Evolutionary conservation across 1,140 invertebrate species (phyloP), one percentile per base, ranked within the genome.

Genomic region (Riptortus pedestris): DNA sequence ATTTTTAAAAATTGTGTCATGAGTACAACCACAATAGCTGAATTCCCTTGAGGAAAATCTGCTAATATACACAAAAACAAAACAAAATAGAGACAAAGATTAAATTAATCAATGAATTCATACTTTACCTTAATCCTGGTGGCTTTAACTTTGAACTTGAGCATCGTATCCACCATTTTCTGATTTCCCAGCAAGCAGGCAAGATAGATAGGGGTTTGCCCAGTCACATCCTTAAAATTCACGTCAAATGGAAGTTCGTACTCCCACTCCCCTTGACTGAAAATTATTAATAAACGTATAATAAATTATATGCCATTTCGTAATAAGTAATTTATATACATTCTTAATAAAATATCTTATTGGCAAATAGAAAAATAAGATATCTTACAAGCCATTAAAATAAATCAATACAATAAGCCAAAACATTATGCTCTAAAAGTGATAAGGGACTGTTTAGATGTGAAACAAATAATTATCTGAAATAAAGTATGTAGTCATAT

Each of bases 181-280:
- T 82, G 78, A 73, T 94, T 93, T 1, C 91, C 91, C 43, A 92
- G 77, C 48, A 87, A 83, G 72, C 89, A 87, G 9, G 91, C 88
- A 48, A 94, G 83, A 74, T 96, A 96, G 0, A 97, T 77, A 51
- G 90, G 83, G 64, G 85, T 94, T 72, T 96, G 91, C 0, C 91
- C 92, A 16, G 89, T 89, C 0, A 87, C 87, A 75, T 97, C 93
- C 66, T 86, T 83, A 52, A 85, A 82, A 75, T 97, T 97, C 5
- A 96, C 80, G 75, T 96, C 91, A 73, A 93, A 95, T 7, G 90
- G 83, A 75, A 92, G 81, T 16, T 83, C 80, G 75, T 91, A 96
- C 72, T 93, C 88, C 79, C 85, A 91, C 55, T 86, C 79, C 22
- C 85, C 84, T 72, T 91, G 88, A 48, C 82, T 87, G 73, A 72